Evolutionary conservation across 2,797 vertebrate genomes (phyloP).

Genomic region (Alosa sapidissima): DNA sequence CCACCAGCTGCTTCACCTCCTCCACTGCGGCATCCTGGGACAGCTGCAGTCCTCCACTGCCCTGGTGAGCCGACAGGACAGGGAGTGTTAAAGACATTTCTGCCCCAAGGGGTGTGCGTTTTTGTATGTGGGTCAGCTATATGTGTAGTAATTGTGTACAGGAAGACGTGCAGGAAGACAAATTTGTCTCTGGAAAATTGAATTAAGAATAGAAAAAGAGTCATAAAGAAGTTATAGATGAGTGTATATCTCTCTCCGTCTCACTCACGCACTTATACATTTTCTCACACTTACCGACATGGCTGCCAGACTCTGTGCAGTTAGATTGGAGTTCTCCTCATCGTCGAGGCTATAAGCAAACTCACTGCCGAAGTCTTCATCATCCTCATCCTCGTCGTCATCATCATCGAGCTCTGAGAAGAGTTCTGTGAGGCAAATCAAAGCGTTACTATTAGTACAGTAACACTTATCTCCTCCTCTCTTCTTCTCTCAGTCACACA

Average conservation of each 20-base stretch:
- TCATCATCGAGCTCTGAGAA: conserved; percentile 13
- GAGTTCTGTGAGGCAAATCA: neutral
- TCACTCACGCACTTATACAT: no score
- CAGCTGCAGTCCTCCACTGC: conserved; percentile 40
- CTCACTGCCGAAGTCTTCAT: conserved; percentile 65
- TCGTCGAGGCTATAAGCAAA: conserved; percentile 73
- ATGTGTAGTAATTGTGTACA: neutral
- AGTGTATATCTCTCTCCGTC: neutral
- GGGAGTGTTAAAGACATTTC: neutral
- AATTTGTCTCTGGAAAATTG: neutral
- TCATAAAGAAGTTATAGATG: neutral
- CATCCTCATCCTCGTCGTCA: conserved; percentile 62
- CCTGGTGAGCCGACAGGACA: neutral
- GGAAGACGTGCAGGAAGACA: neutral
- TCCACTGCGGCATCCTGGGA: conserved; percentile 51
- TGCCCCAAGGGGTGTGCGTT: neutral
- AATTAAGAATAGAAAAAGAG: neutral
- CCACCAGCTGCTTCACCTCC: conserved; percentile 73
- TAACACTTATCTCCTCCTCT: neutral
- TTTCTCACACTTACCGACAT: conserved; percentile 52
- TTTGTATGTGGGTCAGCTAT: conserved; percentile 43
- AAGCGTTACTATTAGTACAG: neutral
- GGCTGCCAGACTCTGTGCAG: conserved; percentile 47
- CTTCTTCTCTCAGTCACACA: neutral
- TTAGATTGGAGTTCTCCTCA: conserved; percentile 60